phyloP scores from a whole-genome alignment of 2,888 invertebrate genomes.

The Pterostichus madidus region DNA sequence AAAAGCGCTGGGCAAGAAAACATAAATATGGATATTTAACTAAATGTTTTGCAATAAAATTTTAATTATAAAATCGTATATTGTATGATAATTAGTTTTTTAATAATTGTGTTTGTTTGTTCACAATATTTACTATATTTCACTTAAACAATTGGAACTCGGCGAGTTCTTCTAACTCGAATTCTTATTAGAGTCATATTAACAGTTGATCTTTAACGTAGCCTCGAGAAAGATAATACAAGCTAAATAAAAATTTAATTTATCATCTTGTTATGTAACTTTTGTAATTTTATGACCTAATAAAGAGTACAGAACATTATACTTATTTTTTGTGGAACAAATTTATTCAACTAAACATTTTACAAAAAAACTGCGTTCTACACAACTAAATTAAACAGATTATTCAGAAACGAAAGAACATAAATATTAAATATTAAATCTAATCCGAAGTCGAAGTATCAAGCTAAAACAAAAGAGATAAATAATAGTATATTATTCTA shows the following conservation, averaged over 20 bases:
- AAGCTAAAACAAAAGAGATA: not conserved
- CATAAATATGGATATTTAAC: conserved; percentile 68
- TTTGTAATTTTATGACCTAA: conserved; percentile 65
- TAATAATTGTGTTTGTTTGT: conserved; percentile 46
- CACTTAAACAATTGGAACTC: conserved; percentile 1
- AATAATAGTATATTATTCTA: too few relatives aligned
- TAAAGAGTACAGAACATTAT: conserved; percentile 27
- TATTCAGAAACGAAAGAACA: too few relatives aligned
- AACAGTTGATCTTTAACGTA: conserved; percentile 3
- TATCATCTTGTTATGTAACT: conserved; percentile 61
- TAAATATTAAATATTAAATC: not conserved
- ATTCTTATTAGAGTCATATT: conserved; percentile 46
- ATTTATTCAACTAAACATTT: conserved; percentile 24
- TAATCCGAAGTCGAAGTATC: not conserved
- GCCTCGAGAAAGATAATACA: not conserved
- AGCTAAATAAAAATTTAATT: conserved; percentile 47
- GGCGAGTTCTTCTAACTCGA: conserved; percentile 30
- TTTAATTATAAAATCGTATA: conserved; percentile 57
- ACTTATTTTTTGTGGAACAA: not conserved
- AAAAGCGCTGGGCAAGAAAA: conserved; percentile 82
- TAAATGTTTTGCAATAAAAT: conserved; percentile 64
- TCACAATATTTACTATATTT: conserved; percentile 51
- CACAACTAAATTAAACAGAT: too few relatives aligned
- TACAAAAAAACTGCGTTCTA: not conserved
- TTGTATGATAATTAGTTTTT: conserved; percentile 59